These are phyloP conservation scores for Lissocephala sabroskyi DNA, from an alignment of 2,888 invertebrate genomes.

Conservation along the genomic window DNA sequence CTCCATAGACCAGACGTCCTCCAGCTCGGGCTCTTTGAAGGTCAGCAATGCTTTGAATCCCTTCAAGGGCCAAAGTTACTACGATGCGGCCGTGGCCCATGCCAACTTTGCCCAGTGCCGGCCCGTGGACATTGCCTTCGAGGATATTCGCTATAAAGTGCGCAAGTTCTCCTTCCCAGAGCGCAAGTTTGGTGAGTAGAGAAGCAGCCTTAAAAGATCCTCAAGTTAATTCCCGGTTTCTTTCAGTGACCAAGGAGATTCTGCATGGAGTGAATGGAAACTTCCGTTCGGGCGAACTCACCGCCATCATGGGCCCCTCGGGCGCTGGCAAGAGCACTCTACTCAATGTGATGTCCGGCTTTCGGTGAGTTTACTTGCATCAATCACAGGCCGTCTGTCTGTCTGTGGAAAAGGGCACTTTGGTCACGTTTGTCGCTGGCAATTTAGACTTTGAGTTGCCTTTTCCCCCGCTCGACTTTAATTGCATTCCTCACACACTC, in stretches of 20 bases:
- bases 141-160: constrained; percentile 78
- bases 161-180: constrained; percentile 75
- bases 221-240: background rate
- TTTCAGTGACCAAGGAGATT: constrained; percentile 74
- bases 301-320: constrained; percentile 79
- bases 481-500: too few relatives aligned
- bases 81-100: constrained; percentile 37
- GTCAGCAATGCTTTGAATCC: constrained; percentile 50
- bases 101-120: constrained; percentile 72
- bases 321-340: constrained; percentile 89
- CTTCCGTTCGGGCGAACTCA: constrained; percentile 77
- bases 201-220: background rate
- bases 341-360: constrained; percentile 91
- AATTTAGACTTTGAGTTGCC: too few relatives aligned
- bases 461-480: too few relatives aligned
- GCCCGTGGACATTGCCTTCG: constrained; percentile 80
- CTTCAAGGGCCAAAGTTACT: constrained; percentile 24
- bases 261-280: constrained; percentile 77
- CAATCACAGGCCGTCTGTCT: too few relatives aligned
- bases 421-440: too few relatives aligned
- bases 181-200: constrained; percentile 76
- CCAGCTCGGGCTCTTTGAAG: constrained; percentile 30
- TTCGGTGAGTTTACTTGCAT: constrained; percentile 82
- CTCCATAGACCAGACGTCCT: constrained; percentile 57
- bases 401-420: too few relatives aligned